Base-by-base conservation (phyloP, 2,888 invertebrate species). In the Drosophila pseudotalamancana region DNA sequence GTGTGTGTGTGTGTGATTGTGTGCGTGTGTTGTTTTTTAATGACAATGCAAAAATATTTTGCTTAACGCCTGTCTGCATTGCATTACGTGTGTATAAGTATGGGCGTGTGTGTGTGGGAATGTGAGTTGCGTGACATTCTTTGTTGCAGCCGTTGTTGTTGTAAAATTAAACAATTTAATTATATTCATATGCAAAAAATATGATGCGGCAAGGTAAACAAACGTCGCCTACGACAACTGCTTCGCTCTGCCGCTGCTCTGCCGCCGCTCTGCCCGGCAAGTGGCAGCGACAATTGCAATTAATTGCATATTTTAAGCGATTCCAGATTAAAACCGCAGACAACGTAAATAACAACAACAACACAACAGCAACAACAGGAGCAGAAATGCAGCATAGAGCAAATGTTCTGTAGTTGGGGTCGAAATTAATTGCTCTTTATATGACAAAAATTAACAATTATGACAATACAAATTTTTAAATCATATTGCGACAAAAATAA, bases 291-390 rank as follows among this genome's bases (percentile, higher is more conserved):
- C 78, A 79, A 78, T 77, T 79, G 77, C 78, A 79, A 78, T 78
- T 78, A 78, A 79, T 78, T 78, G 80, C 78, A 77, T 80, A 79
- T 79, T 78, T 78, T 57, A 74, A 74, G 66, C 74, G 70, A 50
- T 60, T 70, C 54, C 45, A 63, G 74, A 70, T 74, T 74, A 74
- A 70, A 74, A 63, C 70, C 73, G 63, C 73, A 74, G 73, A 70
- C 74, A 70, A 70, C 66, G 70, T 59, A 65, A 73, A 72, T 46
- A 72, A 65, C 40, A 73, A 63, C 53, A 72, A 49, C 31, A 48
- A 14, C 16, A 32, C 23, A n/a, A 11, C 16, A 16, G 1, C 31
- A 37, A 11, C 27, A 31, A 18, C 14, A 31, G 4, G 11, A 25
- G 19, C 31, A 55, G 14, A 6, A 31, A 23, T 16, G 54, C 46